A percentile compares a stretch with the other conserved stretches of the same genome.
Conservation (phyloP, 2,113 vertebrate species). For the Gymnobelideus leadbeateri region DNA sequence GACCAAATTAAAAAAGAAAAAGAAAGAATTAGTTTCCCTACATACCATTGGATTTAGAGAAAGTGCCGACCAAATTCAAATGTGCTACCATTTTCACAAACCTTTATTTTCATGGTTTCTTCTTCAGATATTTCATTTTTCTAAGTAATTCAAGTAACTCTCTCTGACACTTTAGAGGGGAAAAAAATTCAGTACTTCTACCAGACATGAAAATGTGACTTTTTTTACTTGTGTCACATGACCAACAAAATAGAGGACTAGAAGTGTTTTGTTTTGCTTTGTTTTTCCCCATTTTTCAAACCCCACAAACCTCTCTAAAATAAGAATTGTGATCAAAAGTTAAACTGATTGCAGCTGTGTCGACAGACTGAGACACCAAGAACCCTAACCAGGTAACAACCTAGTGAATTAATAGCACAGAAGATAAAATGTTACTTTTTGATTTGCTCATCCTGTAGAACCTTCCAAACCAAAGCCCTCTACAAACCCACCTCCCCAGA, state of each 20-base stretch:
- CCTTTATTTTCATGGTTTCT: background rate
- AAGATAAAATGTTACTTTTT: background rate
- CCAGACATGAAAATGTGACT: background rate
- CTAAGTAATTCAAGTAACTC: background rate
- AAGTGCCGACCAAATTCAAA: background rate
- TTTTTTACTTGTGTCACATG: background rate
- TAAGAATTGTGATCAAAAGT: background rate
- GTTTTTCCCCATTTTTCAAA: background rate
- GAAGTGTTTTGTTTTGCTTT: background rate
- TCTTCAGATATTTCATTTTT: background rate
- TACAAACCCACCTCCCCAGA: no score
- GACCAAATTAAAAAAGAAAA: background rate
- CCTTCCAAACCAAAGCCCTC: no score
- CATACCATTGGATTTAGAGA: background rate
- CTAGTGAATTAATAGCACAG: background rate
- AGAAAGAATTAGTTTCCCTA: background rate
- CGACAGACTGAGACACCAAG: background rate
- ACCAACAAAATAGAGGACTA: background rate
- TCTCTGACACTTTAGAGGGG: background rate
- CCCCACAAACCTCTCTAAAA: background rate
- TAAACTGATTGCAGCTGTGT: background rate
- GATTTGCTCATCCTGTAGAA: no score
- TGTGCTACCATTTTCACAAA: background rate
- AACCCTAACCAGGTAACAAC: background rate
- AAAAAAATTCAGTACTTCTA: background rate